Conservation (phyloP, 2,113 vertebrate species). For the Aegypius monachus region DNA sequence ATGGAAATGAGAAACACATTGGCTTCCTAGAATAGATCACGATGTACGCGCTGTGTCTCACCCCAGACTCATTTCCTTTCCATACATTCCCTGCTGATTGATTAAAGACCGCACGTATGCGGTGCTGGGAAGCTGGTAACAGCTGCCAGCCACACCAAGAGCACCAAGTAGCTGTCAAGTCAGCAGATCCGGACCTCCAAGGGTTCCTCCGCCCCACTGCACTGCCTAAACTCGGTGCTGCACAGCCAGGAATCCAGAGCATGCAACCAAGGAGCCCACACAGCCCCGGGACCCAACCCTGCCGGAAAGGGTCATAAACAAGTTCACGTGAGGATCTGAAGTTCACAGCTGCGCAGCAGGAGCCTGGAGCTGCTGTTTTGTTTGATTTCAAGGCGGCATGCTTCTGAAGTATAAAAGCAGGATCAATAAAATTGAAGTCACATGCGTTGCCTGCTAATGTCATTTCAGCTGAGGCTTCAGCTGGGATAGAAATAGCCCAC, state of each 20-base stretch:
- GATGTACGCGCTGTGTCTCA: accelerated
- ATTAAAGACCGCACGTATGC: neutral
- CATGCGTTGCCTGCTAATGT: neutral
- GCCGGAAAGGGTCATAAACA: neutral
- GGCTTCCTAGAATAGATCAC: neutral
- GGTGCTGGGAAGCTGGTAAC: neutral
- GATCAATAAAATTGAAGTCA: neutral
- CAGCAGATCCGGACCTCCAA: neutral
- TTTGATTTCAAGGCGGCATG: neutral
- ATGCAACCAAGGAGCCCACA: neutral
- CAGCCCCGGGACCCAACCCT: neutral
- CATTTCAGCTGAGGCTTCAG: neutral
- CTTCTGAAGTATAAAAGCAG: neutral
- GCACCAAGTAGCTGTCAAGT: neutral
- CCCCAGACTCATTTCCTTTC: neutral
- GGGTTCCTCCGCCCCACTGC: neutral
- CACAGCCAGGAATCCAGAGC: neutral
- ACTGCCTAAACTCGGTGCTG: neutral
- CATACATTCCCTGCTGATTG: neutral
- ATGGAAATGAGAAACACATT: neutral
- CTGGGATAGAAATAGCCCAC: neutral
- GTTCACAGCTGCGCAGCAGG: neutral
- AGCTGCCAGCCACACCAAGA: neutral
- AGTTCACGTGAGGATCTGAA: neutral
- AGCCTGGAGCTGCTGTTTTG: neutral